Base-by-base conservation (phyloP, 2,113 vertebrate species). In the Grammomys dolichurus region DNA sequence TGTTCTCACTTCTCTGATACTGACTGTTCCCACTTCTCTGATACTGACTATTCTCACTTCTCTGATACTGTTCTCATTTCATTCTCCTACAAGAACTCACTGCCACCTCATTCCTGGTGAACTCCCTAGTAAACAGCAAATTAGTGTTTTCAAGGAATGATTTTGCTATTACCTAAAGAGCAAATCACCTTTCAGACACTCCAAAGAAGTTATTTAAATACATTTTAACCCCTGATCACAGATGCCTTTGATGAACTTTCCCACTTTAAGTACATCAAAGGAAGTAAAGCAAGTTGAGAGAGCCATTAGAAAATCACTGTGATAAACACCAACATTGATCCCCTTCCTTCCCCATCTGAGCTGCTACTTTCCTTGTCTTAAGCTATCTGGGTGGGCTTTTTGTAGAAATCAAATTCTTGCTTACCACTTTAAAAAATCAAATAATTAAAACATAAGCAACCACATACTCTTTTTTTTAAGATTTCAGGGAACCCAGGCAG, bases 221-320 rank as follows among this genome's bases (percentile, higher is more conserved):
- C 48, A 92, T 95, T 88, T 95, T 92, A 93, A 91, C 86, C 77
- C 82, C 96, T 93, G 87, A 96, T 97, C 96, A 93, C 1, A 77
- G 88, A 95, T 43, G 91, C 90, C 89, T 96, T 90, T 97, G 96
- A 97, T 97, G 97, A 97, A 95, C 97, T 75, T 97, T 92, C 94
- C 14, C 54, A 36, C 95, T 96, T 97, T 96, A 93, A 93, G 16
- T 70, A 89, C 46, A 94, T 96, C 97, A 96, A 96, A 96, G 78
- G 33, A 76, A 48, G 86, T 72, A 73, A 92, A 96, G 91, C 69
- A 56, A 87, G 75, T 36, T 46, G 95, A 95, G 82, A 96, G 97
- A 95, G 26, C 95, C 93, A 98, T 95, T 97, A 97, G 93, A 81
- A 96, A 96, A 93, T 93, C 65, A 8, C 96, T 95, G 87, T 92